Evolutionary conservation across 2,888 invertebrate species (phyloP).

Genomic region (Cataglyphis rosenhaueri): DNA sequence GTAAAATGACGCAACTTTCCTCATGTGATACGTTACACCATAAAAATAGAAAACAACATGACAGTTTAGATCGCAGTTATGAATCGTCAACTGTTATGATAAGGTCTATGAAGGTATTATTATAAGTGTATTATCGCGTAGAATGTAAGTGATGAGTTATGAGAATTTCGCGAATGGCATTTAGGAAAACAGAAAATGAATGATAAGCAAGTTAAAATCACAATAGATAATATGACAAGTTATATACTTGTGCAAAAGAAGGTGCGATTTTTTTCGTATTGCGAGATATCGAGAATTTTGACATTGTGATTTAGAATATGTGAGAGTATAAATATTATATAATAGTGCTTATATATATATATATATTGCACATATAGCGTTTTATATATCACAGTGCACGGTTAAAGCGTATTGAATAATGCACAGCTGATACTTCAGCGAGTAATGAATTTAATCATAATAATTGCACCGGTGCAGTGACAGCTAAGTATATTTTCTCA

Average conservation of each 20-base stretch:
- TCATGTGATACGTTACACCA: not conserved
- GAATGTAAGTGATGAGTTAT: not conserved
- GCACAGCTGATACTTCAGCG: not conserved
- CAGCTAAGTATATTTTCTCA: not conserved
- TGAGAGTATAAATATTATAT: constrained; percentile 9
- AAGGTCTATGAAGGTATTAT: not conserved
- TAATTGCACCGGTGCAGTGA: not conserved
- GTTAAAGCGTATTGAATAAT: not conserved
- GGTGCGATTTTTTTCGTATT: not conserved
- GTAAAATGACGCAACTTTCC: not conserved
- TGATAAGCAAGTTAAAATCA: not conserved
- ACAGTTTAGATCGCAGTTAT: not conserved
- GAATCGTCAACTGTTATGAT: not conserved
- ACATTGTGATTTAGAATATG: not conserved
- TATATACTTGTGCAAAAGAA: not conserved
- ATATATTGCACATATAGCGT: not conserved
- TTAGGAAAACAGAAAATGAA: not conserved
- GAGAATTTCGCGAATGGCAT: not conserved
- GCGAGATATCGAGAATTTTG: not conserved
- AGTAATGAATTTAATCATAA: not conserved
- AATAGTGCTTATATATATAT: not conserved
- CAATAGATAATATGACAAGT: not conserved
- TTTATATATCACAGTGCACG: not conserved
- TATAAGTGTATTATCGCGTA: not conserved
- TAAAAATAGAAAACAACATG: not conserved